Evolutionary conservation across 2,888 invertebrate species (phyloP), one percentile per base, ranked within the genome.

Genomic region (Epsilonema sp.): DNA sequence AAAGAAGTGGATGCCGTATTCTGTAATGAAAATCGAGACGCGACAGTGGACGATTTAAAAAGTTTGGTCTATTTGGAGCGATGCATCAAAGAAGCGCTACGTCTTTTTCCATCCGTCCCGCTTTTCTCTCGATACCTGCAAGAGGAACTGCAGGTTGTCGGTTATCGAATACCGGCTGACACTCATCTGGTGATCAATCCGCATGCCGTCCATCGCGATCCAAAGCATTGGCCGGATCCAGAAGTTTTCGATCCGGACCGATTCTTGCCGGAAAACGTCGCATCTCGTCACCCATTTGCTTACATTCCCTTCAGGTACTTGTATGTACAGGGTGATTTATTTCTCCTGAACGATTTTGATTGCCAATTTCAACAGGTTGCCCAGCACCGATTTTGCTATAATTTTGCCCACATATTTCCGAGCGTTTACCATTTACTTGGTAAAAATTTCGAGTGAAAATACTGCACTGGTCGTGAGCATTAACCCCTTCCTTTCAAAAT

Each of bases 41-140:
- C 70, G 2, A 67, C 69, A 3, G 60, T 66, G 51, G 67, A 68
- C 19, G 73, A 73, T 51, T 52, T 71, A 26, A 60, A 64, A 38
- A 57, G 65, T 31, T 52, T 72, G 56, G 66, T 65, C 47, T 72
- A 71, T 54, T 56, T 72, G 37, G 71, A 72, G 52, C 66, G 68
- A 49, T 65, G 64, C 49, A 62, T 72, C 46, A 72, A 72, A 60
- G 69, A 71, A 55, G 58, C 68, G 1, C 57, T 71, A 3, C 59
- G 71, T 38, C 52, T 71, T 19, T 69, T 61, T 46, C 71, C 72
- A 19, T 66, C 69, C 22, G 71, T 71, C n/a, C 70, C 71, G 5
- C 57, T 68, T 31, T 65, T 66, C 53, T 67, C 62, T 36, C 54
- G 72, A 22, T 58, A 56, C 11, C 49, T 69, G 22, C 59, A 59